phyloP scores from a whole-genome alignment of 1,140 invertebrate genomes.

The Neotoxoptera formosana region DNA sequence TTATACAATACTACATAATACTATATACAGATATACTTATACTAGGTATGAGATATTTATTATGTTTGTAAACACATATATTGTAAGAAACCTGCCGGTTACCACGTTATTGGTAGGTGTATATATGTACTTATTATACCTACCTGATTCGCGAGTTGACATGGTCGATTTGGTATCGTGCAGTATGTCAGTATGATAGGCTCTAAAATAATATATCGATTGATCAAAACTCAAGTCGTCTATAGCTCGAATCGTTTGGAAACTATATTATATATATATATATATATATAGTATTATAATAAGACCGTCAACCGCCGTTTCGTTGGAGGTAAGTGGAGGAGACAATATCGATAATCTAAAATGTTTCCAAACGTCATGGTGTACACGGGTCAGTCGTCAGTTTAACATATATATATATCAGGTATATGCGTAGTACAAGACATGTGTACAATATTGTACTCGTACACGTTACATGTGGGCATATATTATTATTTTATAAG shows the following conservation, averaged over 20 bases:
- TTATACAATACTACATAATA: not conserved
- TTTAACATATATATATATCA: not conserved
- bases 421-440: not conserved
- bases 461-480: not conserved
- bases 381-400: no score
- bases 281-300: not conserved
- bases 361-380: not conserved
- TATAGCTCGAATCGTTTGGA: not conserved
- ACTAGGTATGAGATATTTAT: not conserved
- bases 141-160: not conserved
- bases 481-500: not conserved
- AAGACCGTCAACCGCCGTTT: not conserved
- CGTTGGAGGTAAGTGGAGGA: not conserved
- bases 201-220: no score
- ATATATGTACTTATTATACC: not conserved
- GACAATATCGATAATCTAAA: slow-evolving; percentile 23
- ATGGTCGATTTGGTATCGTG: not conserved
- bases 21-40: no score
- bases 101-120: not conserved
- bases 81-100: not conserved
- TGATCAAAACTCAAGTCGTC: not conserved
- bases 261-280: not conserved
- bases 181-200: not conserved
- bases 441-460: not conserved
- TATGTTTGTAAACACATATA: not conserved